These are phyloP conservation scores for Phoeniculus purpureus DNA, from an alignment of 2,797 vertebrate species.

Conservation along the genomic window DNA sequence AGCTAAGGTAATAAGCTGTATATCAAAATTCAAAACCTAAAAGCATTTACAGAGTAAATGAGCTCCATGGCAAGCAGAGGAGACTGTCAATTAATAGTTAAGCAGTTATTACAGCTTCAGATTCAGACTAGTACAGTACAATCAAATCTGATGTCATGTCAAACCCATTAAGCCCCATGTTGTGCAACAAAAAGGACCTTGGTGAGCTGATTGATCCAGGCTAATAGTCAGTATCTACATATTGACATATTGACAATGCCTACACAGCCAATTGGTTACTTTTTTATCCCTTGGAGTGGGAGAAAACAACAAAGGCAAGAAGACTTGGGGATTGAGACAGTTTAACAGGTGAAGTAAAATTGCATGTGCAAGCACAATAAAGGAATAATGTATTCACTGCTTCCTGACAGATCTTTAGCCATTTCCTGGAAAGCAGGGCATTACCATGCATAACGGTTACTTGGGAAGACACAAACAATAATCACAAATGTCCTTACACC, in stretches of 20 bases:
- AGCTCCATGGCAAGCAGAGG: background rate
- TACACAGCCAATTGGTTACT: background rate
- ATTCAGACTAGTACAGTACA: background rate
- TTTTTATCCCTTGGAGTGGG: background rate
- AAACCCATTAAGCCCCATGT: accelerated
- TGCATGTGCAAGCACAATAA: background rate
- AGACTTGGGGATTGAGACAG: background rate
- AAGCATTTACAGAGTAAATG: background rate
- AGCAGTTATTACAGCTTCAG: background rate
- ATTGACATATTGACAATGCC: background rate
- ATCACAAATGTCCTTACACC: background rate
- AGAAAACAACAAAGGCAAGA: background rate
- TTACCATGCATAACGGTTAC: background rate
- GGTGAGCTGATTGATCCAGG: background rate
- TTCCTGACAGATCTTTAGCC: background rate
- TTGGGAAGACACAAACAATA: background rate
- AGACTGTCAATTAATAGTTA: background rate
- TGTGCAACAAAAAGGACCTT: background rate
- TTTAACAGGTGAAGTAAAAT: background rate
- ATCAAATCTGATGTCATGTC: background rate
- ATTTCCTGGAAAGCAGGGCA: background rate
- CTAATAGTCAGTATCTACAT: background rate
- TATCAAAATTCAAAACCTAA: background rate
- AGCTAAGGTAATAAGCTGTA: background rate
- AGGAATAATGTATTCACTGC: background rate